Base-by-base conservation (phyloP, 2,888 invertebrate species). In the Ochropacha duplaris region DNA sequence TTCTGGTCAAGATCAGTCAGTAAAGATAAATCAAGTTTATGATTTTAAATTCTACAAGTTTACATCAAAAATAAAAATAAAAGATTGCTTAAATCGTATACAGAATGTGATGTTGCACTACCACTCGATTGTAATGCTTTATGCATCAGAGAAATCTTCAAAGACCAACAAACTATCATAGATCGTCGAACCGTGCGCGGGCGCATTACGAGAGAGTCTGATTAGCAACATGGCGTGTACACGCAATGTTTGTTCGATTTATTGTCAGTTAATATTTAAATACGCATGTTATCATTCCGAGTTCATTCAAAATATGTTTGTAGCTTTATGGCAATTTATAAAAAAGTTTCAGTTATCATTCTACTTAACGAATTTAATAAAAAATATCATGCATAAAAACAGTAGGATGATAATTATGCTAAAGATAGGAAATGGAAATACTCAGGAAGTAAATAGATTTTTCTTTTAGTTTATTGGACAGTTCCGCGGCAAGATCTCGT, bases 171-270 rank as follows among this genome's bases (percentile, higher is more conserved):
- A 65, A 65, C 70, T 61, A 55, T 57, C 50, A 58, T 54, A 55
- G 61, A 65, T 60, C 62, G 57, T 60, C 60, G 62, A 67, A 67
- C 61, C 51, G 70, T 61, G 61, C 62, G 62, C 65, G 65, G 52
- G 50, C 57, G 52, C 52, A 52, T 19, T 44, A 44, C 44, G 44
- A 44, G 44, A 44, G 44, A 59, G 64, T n/a, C 44, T 62, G 61
- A 64, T 66, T 62, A 65, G 59, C 61, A 57, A 55, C 61, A 58
- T 39, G 49, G 69, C 58, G 51, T 50, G 50, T 50, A 14, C 26
- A 24, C 50, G 26, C 26, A 9, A 24, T 50, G 22, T 50, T 50
- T 50, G 26, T 26, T 50, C 22, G 26, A 16, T 50, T 24, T 22
- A n/a, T 26, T 58, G 54, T 36, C 56, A 49, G 19, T 19, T 44